These are phyloP conservation scores for Copsychus sechellarum DNA, from an alignment of 2,113 vertebrate genomes.

Conservation along the genomic window DNA sequence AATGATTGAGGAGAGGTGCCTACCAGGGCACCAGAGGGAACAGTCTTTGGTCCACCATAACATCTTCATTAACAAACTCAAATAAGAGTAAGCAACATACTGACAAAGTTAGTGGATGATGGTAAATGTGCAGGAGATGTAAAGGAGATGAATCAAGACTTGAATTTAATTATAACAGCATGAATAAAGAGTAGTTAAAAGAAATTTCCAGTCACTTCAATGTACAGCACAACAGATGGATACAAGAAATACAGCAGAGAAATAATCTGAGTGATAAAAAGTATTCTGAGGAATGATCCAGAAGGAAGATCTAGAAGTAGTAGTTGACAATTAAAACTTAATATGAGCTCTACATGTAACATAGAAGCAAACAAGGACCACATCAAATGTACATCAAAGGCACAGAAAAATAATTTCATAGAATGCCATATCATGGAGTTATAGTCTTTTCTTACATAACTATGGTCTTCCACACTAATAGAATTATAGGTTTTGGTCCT, in stretches of 20 bases:
- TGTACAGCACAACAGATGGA: neutral
- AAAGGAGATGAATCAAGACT: neutral
- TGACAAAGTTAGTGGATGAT: neutral
- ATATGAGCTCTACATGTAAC: neutral
- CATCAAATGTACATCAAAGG: neutral
- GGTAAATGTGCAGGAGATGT: neutral
- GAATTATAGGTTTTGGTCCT: neutral
- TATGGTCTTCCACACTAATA: neutral
- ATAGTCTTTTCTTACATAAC: neutral
- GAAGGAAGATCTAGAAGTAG: neutral
- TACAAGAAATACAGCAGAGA: neutral
- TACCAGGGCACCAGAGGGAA: neutral
- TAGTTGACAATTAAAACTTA: neutral
- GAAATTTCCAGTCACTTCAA: neutral
- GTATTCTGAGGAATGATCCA: neutral
- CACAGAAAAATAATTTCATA: neutral
- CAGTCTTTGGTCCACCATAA: neutral
- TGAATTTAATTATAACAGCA: neutral
- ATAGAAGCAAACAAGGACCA: neutral
- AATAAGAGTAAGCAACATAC: neutral
- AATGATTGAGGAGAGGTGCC: neutral
- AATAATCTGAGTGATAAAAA: neutral
- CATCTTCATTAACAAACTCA: neutral
- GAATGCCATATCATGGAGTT: neutral
- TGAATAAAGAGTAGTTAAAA: neutral